phyloP scores from a whole-genome alignment of 2,113 vertebrate genomes.

The Oreochromis spilurus region DNA sequence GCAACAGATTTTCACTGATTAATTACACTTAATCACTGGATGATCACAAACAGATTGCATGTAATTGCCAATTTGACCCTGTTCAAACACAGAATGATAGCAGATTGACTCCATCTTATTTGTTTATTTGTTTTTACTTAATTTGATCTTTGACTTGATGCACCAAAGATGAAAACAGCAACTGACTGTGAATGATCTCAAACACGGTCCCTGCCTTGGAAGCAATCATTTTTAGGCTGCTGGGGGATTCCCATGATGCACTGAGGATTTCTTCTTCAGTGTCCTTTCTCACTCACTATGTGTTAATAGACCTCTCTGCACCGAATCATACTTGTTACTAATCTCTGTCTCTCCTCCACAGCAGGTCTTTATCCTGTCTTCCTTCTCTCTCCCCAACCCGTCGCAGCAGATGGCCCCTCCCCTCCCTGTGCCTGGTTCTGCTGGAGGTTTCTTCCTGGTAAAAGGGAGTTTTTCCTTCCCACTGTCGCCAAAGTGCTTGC shows the following conservation, averaged over 20 bases:
- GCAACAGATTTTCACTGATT: neutral
- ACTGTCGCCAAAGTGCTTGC: neutral
- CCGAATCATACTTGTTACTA: neutral
- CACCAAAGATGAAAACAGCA: neutral
- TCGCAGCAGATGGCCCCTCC: neutral
- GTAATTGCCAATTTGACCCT: neutral
- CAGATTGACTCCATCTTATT: neutral
- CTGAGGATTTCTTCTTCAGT: neutral
- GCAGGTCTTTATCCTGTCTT: neutral
- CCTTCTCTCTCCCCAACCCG: neutral
- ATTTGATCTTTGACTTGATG: neutral
- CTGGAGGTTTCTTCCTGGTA: neutral
- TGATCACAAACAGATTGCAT: neutral
- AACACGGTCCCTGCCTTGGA: neutral
- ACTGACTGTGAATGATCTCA: neutral
- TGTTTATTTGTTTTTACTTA: neutral
- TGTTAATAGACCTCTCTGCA: neutral
- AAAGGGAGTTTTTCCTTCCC: neutral
- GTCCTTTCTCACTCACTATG: neutral
- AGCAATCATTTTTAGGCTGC: neutral
- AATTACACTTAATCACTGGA: neutral
- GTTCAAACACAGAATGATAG: neutral
- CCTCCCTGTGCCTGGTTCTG: neutral
- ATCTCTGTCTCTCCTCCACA: rapidly evolving
- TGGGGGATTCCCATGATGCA: neutral